A percentile compares a stretch with the other conserved stretches of the same genome.
Evolutionary conservation across 2,113 vertebrate species (phyloP).

Genomic region (Urocitellus parryii): DNA sequence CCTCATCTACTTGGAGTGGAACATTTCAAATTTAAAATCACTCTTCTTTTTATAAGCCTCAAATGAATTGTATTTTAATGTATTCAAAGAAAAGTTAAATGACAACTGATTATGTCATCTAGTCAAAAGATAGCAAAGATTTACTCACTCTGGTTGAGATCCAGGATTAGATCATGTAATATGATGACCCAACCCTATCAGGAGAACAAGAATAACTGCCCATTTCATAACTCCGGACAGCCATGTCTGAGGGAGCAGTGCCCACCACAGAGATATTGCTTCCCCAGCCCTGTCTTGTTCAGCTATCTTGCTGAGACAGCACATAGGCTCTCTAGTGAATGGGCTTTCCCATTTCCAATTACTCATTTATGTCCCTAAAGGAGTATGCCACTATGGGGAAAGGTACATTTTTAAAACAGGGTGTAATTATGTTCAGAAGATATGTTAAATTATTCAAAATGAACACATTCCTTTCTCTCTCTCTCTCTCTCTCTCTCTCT

Average conservation of each 20-base stretch:
- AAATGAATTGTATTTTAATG: constrained; percentile 63
- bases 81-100: constrained; percentile 32
- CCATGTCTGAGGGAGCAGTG: not conserved
- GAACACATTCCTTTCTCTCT: not conserved
- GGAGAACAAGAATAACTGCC: constrained; percentile 2
- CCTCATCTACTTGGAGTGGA: constrained; percentile 61
- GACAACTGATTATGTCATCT: constrained; percentile 49
- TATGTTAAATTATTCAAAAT: not conserved
- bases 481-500: too few relatives aligned
- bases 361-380: not conserved
- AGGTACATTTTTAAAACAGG: not conserved
- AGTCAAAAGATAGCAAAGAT: constrained; percentile 39
- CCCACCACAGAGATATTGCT: accelerated
- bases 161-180: not conserved
- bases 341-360: not conserved
- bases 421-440: not conserved
- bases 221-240: not conserved
- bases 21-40: constrained; percentile 62
- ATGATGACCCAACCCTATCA: not conserved
- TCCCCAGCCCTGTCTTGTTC: not conserved
- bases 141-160: not conserved
- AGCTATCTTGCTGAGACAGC: not conserved
- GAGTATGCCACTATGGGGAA: not conserved
- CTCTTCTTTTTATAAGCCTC: constrained; percentile 58
- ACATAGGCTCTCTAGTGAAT: not conserved